Evolutionary conservation across 1,140 invertebrate species (phyloP).

Genomic region (Papilio aristodemus): DNA sequence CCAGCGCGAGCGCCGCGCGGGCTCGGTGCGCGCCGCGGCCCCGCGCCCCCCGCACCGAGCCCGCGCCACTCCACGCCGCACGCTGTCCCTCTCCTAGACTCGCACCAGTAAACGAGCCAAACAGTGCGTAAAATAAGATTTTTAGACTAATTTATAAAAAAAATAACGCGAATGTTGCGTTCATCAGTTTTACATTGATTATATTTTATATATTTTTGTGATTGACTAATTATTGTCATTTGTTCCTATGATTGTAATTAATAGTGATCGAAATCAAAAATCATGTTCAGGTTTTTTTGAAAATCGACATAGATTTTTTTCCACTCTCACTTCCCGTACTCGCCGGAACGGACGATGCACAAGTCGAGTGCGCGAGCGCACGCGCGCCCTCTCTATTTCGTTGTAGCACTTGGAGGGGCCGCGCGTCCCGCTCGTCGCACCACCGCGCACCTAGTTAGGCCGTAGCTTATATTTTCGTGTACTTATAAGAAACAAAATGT

Average conservation of each 20-base stretch:
- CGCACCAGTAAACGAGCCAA: conserved; percentile 75
- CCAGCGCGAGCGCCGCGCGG: conserved; percentile 42
- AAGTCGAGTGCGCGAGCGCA: conserved; percentile 59
- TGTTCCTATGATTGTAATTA: conserved; percentile 78
- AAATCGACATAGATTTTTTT: conserved; percentile 78
- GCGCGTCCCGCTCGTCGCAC: conserved; percentile 44
- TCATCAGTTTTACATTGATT: conserved; percentile 72
- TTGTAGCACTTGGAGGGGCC: conserved; percentile 39
- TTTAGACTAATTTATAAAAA: conserved; percentile 74
- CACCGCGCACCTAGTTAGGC: conserved; percentile 75
- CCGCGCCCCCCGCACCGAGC: conserved; percentile 5
- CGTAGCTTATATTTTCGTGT: conserved; percentile 74
- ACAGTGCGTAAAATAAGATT: conserved; percentile 73
- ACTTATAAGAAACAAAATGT: conserved; percentile 80
- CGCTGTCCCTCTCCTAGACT: conserved; percentile 70
- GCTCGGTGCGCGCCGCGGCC: conserved; percentile 34
- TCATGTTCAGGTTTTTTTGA: conserved; percentile 78
- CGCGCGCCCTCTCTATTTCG: conserved; percentile 42
- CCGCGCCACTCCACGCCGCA: conserved; percentile 22
- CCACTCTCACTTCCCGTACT: conserved; percentile 54
- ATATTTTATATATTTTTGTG: conserved; percentile 64
- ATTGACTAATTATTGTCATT: conserved; percentile 79
- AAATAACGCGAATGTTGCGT: conserved; percentile 69
- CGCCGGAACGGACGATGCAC: conserved; percentile 49
- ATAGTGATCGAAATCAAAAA: conserved; percentile 67